These are phyloP conservation scores for Phrynosoma platyrhinos DNA, from an alignment of 2,113 vertebrate genomes.

Conservation along the genomic window DNA sequence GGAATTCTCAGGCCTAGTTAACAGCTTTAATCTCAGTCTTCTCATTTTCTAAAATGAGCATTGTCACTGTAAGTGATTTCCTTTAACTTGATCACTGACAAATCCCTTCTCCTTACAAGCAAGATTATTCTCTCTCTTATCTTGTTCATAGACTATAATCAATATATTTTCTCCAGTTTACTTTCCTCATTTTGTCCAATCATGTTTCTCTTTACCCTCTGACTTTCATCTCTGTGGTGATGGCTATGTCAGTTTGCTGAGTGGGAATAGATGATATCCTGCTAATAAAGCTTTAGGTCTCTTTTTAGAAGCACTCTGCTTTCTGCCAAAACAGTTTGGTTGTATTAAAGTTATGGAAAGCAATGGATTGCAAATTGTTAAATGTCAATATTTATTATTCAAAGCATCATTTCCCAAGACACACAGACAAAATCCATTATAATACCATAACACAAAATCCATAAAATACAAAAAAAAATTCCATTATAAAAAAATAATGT, in stretches of 20 bases:
- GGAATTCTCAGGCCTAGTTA: conserved; percentile 9
- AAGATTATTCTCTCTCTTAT: not conserved
- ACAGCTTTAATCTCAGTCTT: not conserved
- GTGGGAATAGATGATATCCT: not conserved
- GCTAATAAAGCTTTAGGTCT: not conserved
- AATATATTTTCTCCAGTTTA: conserved; percentile 31
- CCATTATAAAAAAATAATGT: conserved; percentile 19
- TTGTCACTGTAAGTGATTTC: not conserved
- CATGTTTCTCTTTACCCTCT: conserved; percentile 38
- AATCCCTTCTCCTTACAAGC: conserved; percentile 28
- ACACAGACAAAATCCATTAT: conserved; percentile 4
- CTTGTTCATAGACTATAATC: not conserved
- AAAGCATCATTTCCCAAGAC: conserved; percentile 35
- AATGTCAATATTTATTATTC: conserved; percentile 39
- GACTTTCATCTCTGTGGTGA: conserved; percentile 30
- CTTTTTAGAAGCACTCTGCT: not conserved
- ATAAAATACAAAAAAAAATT: too few species aligned
- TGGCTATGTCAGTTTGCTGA: conserved; percentile 22
- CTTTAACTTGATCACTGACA: conserved; percentile 36
- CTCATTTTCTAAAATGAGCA: conserved; percentile 42
- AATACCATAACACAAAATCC: too few species aligned
- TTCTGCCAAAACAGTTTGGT: not conserved
- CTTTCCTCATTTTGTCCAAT: conserved; percentile 46
- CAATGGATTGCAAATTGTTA: conserved; percentile 42
- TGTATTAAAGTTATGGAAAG: conserved; percentile 22